phyloP scores from a whole-genome alignment of 2,888 invertebrate species.

The Biston stratarius region DNA sequence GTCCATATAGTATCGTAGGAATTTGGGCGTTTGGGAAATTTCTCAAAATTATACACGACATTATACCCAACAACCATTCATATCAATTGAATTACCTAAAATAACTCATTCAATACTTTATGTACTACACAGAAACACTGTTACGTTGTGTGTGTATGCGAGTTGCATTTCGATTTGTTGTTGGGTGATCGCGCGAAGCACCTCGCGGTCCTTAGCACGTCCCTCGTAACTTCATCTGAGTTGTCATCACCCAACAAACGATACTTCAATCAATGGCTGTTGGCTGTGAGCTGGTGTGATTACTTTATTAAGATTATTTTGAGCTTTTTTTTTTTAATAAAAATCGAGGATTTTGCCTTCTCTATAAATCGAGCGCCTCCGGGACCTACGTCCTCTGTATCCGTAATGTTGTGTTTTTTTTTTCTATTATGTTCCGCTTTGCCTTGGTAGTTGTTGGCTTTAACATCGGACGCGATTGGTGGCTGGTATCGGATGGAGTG shows the following conservation, averaged over 20 bases:
- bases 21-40: no score
- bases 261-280: slow-evolving; percentile 67
- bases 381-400: slow-evolving; percentile 82
- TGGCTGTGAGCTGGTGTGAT: slow-evolving; percentile 83
- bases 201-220: slow-evolving; percentile 69
- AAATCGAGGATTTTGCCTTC: slow-evolving; percentile 59
- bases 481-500: slow-evolving; percentile 77
- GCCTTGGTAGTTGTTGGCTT: slow-evolving; percentile 84
- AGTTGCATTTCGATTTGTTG: slow-evolving; percentile 68
- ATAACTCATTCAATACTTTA: background rate
- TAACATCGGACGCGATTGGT: slow-evolving; percentile 78
- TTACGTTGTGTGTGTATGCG: slow-evolving; percentile 71
- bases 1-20: no score
- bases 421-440: slow-evolving; percentile 79
- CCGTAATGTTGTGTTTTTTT: slow-evolving; percentile 82
- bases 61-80: background rate
- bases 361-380: slow-evolving; percentile 74
- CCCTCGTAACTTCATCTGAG: slow-evolving; percentile 56
- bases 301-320: slow-evolving; percentile 67
- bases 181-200: slow-evolving; percentile 80
- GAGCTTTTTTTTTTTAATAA: slow-evolving; percentile 67
- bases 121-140: slow-evolving; percentile 27
- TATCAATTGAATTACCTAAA: background rate
- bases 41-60: background rate
- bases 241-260: slow-evolving; percentile 75